These are phyloP conservation scores for Thaumatotibia leucotreta DNA, from an alignment of 1,140 invertebrate species.

Conservation along the genomic window DNA sequence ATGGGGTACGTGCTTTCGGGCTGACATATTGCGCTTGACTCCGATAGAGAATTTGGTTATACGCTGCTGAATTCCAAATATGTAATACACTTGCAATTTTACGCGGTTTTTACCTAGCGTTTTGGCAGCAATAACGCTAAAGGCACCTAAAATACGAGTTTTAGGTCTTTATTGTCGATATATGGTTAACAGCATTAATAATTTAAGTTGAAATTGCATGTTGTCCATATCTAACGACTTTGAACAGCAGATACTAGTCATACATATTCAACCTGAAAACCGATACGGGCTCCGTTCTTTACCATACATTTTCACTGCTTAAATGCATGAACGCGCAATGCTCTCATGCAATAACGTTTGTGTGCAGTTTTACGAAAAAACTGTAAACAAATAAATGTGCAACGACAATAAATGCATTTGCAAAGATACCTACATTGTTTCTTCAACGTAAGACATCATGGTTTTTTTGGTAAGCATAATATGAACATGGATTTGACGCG, in stretches of 20 bases:
- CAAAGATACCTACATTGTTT: too few relatives aligned
- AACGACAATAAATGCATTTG: too few relatives aligned
- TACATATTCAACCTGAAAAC: background rate
- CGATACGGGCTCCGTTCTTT: background rate
- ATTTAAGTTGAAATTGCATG: background rate
- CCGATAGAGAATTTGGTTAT: background rate
- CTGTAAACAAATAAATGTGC: too few relatives aligned
- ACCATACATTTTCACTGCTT: background rate
- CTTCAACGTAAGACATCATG: too few relatives aligned
- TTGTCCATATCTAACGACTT: background rate
- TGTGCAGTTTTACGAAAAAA: too few relatives aligned
- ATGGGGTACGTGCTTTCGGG: background rate
- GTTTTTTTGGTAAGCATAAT: too few relatives aligned
- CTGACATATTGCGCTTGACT: background rate
- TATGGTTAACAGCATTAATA: background rate
- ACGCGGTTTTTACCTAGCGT: background rate
- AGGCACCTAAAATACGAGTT: background rate
- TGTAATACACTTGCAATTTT: background rate
- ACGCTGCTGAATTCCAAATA: background rate
- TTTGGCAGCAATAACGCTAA: background rate
- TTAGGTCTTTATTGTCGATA: background rate
- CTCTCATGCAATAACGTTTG: too few relatives aligned
- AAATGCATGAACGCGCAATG: background rate
- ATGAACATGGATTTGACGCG: too few relatives aligned
- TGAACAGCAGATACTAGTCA: background rate